Evolutionary conservation across 92 coral and sea anemone species (phyloP).

Genomic region (Heliopora coerulea): DNA sequence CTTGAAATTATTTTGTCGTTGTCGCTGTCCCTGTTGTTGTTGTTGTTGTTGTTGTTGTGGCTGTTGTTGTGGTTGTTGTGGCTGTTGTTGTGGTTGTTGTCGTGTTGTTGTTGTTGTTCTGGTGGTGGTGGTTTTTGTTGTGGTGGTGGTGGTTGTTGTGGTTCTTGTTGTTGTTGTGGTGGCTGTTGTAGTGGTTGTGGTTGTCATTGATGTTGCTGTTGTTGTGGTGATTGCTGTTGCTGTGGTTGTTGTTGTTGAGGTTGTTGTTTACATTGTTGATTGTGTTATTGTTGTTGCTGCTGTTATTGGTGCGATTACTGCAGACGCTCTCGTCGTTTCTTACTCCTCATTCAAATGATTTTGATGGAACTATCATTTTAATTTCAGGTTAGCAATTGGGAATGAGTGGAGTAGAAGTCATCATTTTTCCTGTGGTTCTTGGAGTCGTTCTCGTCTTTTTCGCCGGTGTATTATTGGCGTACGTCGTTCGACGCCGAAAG

Average conservation of each 20-base stretch:
- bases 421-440: neutral
- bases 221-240: neutral
- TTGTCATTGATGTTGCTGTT: neutral
- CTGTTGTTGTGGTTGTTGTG: no score
- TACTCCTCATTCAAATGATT: neutral
- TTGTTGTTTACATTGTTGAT: no score
- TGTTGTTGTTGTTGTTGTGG: no score
- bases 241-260: neutral
- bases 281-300: no score
- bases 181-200: neutral
- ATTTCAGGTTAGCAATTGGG: neutral
- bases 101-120: neutral
- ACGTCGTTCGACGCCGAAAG: slow-evolving; percentile 7
- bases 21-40: no score
- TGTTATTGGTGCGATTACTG: neutral
- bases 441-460: neutral
- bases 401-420: neutral
- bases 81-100: slow-evolving; percentile 41
- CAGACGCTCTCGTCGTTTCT: neutral
- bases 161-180: no score
- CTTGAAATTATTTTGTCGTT: no score
- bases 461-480: neutral
- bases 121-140: neutral
- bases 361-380: neutral
- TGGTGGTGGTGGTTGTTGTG: neutral